Percentiles rank a stretch among this genome's conserved stretches.
These are phyloP conservation scores for Pseudotriccus pelzelni DNA, from an alignment of 2,797 vertebrate genomes.

Conservation along the genomic window DNA sequence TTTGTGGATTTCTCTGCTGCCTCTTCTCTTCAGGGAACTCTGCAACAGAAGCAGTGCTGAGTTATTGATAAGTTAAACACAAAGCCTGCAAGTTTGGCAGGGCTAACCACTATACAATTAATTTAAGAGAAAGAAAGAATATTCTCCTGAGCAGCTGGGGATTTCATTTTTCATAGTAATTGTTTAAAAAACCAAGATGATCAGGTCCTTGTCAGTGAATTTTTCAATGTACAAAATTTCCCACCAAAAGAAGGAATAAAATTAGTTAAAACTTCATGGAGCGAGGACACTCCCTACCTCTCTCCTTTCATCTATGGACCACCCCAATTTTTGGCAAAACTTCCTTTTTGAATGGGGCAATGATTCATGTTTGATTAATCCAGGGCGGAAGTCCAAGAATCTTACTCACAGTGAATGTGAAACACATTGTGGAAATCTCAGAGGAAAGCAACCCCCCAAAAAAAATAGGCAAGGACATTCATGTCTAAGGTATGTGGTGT, in stretches of 20 bases:
- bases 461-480: neutral
- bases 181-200: neutral
- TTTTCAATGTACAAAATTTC: neutral
- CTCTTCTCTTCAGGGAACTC: conserved; percentile 91
- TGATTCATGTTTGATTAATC: conserved; percentile 41
- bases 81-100: neutral
- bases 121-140: neutral
- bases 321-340: conserved; percentile 9
- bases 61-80: conserved; percentile 19
- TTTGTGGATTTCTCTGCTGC: conserved; percentile 91
- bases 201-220: neutral
- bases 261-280: neutral
- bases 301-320: neutral
- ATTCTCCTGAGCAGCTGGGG: neutral
- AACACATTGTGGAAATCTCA: conserved; percentile 22
- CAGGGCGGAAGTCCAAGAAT: conserved; percentile 13
- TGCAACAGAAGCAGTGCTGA: conserved; percentile 68
- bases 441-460: neutral
- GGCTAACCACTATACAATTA: neutral
- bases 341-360: neutral
- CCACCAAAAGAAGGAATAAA: neutral
- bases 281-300: rapidly evolving
- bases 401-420: conserved; percentile 2
- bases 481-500: neutral
- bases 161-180: neutral